phyloP scores from a whole-genome alignment of 2,797 vertebrate genomes.

The Sebastes nivosus region DNA sequence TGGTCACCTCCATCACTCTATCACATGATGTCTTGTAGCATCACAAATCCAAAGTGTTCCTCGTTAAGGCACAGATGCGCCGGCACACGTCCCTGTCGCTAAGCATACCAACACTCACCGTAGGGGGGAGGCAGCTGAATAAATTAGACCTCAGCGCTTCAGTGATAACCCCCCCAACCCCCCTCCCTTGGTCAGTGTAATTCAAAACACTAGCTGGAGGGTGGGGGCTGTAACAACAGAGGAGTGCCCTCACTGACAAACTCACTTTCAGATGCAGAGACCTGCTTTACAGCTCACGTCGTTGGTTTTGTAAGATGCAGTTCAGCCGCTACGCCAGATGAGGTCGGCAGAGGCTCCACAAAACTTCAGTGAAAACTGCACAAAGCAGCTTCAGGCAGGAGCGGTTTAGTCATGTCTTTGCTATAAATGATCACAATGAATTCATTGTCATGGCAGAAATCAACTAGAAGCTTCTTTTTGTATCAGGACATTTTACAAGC shows the following conservation, averaged over 20 bases:
- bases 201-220: conserved; percentile 69
- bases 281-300: not conserved
- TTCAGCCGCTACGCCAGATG: conserved; percentile 43
- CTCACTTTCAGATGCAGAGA: conserved; percentile 33
- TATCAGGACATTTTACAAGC: not conserved
- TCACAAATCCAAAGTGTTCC: conserved; percentile 48
- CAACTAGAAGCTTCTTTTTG: not conserved
- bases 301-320: conserved; percentile 12
- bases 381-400: not conserved
- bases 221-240: conserved; percentile 52
- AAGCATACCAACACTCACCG: conserved; percentile 66
- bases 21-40: conserved; percentile 40
- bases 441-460: conserved; percentile 17
- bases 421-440: conserved; percentile 17
- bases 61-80: conserved; percentile 53
- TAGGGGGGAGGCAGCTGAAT: conserved; percentile 75
- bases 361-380: not conserved
- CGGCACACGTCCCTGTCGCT: conserved; percentile 60
- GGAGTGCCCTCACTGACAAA: conserved; percentile 13
- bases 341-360: conserved; percentile 59
- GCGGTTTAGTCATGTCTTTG: conserved; percentile 5
- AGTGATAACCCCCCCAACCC: conserved; percentile 33
- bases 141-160: conserved; percentile 64
- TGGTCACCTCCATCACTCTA: not conserved
- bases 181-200: conserved; percentile 18